Base-by-base conservation (phyloP, 2,797 vertebrate genomes). In the Acanthiza pusilla region DNA sequence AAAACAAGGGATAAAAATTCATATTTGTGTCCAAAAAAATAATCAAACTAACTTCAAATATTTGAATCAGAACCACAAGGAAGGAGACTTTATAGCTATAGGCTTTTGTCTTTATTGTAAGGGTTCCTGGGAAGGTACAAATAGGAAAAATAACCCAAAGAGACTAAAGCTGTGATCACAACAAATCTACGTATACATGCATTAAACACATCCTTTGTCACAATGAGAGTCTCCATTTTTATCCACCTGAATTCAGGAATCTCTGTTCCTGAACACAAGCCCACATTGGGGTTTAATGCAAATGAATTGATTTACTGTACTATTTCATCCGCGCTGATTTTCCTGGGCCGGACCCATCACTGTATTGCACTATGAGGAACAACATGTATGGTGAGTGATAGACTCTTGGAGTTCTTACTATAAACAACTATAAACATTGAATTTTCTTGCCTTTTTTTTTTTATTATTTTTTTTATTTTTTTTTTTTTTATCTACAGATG, bases 11-110 rank as follows among this genome's bases (percentile, higher is more conserved):
- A 95, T 65, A 91, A 75, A n/a, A 86, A 84, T 50, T 85, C 25
- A 26, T 73, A 81, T 70, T 81, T 61, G 38, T 7, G 0, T 88
- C 80, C 50, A 94, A 94, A 95, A 91, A 80, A 80, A 50, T 26
- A 88, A 72, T 45, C 62, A 85, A 88, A 66, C 25, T 47, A 77
- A 78, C 85, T 93, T 93, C 60, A 92, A 91, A 71, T 75, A 81
- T 79, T 84, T 76, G 70, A 91, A 81, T 32, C 23, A 86, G 73
- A 91, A 76, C n/a, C 48, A 81, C 48, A 76, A 72, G 76, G 91
- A 94, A 89, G 61, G 18, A 85, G 73, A 89, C 23, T 77, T 86
- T 73, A 81, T 42, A 86, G 74, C 26, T 79, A 57, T 22, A 76
- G 72, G 74, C 34, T 76, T 85, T 83, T 60, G 18, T 36, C 58